Base-by-base conservation (phyloP, 2,113 vertebrate species). In the Cebidichthys violaceus region DNA sequence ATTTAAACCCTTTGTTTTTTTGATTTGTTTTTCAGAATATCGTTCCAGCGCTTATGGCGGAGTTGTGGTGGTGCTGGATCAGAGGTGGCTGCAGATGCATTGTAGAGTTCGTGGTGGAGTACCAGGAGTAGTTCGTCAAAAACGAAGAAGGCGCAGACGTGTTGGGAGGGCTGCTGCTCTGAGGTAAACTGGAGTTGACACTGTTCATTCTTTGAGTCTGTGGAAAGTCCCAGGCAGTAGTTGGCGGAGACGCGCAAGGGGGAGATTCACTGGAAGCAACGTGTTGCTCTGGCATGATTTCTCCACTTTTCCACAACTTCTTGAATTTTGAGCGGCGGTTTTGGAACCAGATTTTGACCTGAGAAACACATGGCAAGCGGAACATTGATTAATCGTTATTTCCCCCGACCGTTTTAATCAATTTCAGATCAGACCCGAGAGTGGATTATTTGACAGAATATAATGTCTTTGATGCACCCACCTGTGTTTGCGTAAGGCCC, bases 271-370 rank as follows among this genome's bases (percentile, higher is more conserved):
- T 95, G 86, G 95, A 94, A 45, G 94, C 95, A 0, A 96, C 95
- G n/a, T 96, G 96, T 71, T 96, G 97, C 50, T 99, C 97, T 0
- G 96, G 94, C 2, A 97, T 96, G 55, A 99, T 95, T 94, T 99
- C 98, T 35, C 97, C 97, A 88, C 96, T 98, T 83, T 99, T 99
- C 98, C 98, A 99, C 95, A 99, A 95, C 93, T 99, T 99, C 94
- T 99, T 99, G 91, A 98, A 98, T 90, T 98, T 98, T 37, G 97
- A 98, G 24, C 97, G 95, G 31, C 97, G 97, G 90, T 98, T 98
- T 91, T 98, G 97, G 93, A 98, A 98, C 97, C 97, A 98, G 88
- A 98, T 98, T 93, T 98, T 98, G 71, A 98, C 96, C 97, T 98
- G 88, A 47, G 70, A 86, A 76, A 85, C 66, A 94, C 81, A 74